Base-by-base conservation (phyloP, 1,140 invertebrate genomes). In the Rhyacophila brunnea region DNA sequence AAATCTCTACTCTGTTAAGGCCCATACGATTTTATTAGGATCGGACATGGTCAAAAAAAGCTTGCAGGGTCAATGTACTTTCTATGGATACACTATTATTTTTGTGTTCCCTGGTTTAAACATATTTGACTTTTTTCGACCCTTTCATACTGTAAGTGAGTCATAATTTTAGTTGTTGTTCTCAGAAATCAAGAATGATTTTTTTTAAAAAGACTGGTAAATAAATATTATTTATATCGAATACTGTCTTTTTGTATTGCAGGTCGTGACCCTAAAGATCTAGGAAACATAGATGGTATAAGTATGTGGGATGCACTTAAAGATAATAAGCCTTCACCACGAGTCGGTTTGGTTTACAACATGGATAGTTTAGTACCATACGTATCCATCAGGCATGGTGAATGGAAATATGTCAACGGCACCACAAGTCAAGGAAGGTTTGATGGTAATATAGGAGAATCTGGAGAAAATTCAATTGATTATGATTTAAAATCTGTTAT, bases 371-470 rank as follows among this genome's bases (percentile, higher is more conserved):
- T 83, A 4, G 75, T 71, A 45, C 75, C 82, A 32, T 84, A 87
- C 57, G 77, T 75, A 4, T 84, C 85, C 0, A 72, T 92, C 9
- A 74, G 87, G 56, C 66, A 77, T 48, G 86, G 84, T 4, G 79
- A 87, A 49, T 93, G 84, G 78, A 94, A 94, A 71, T 83, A 91
- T 56, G 66, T 93, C 0, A 81, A 83, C 46, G 90, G 90, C 58
- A 81, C 75, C 1, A 74, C 71, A 0, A 60, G 68, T 10, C 63
- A 74, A 6, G 80, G 80, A 0, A 65, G 68, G 13, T 77, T 70
- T 47, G 80, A 84, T 62, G 66, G 2, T 85, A 87, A 82, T 60
- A 83, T 66, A 85, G 23, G 84, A n/a, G 81, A 84, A 15, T 68
- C 72, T 1, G 83, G 83, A 9, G 68, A 70, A 23, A 66, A 69